A percentile compares a stretch with the other conserved stretches of the same genome.
Evolutionary conservation across 2,113 vertebrate genomes (phyloP).

Genomic region (Prionailurus viverrinus): DNA sequence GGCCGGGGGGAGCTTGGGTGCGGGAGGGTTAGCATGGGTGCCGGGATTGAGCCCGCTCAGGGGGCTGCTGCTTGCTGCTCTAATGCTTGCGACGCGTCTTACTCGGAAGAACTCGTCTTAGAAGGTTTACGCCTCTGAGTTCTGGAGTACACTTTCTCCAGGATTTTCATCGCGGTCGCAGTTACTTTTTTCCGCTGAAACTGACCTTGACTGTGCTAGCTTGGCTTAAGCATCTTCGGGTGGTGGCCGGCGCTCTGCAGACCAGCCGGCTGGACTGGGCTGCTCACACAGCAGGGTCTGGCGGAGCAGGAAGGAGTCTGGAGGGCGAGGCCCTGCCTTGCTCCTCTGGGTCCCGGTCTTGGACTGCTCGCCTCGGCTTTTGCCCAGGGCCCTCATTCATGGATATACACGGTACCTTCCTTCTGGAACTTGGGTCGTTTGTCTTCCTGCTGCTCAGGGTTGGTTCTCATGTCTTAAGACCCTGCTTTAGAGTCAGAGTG

Average conservation of each 20-base stretch:
- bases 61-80: not conserved
- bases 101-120: not conserved
- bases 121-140: not conserved
- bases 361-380: not conserved
- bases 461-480: not conserved
- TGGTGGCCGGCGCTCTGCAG: not conserved
- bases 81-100: no score
- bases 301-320: not conserved
- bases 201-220: not conserved
- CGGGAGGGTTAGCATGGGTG: fast-evolving
- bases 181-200: not conserved
- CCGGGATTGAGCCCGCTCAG: not conserved
- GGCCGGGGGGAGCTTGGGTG: not conserved
- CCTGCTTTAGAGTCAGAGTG: not conserved
- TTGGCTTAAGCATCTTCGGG: not conserved
- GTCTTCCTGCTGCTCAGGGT: slow-evolving; percentile 58
- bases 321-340: not conserved
- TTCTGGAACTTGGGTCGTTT: not conserved
- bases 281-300: not conserved
- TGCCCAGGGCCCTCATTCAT: not conserved
- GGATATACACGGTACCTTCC: not conserved
- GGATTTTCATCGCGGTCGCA: not conserved
- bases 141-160: not conserved
- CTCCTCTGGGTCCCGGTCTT: not conserved
- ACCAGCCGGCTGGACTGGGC: not conserved